Evolutionary conservation across 2,888 invertebrate genomes (phyloP).

Genomic region (Coenonympha arcania): DNA sequence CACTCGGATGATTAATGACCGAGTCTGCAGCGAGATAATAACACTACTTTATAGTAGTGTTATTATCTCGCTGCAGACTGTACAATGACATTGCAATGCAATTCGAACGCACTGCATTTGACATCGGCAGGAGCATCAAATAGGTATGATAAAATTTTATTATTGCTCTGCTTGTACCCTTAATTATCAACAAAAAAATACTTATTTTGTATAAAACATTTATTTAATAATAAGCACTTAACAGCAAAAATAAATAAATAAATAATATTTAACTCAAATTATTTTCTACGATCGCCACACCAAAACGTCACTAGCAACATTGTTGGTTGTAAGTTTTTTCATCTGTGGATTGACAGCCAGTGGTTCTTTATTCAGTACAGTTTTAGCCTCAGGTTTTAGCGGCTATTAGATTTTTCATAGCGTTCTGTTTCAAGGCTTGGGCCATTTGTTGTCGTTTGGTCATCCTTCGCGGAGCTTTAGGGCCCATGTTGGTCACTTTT

Average conservation of each 20-base stretch:
- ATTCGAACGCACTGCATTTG: no score
- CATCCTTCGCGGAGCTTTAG: constrained; percentile 21
- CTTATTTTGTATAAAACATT: neutral
- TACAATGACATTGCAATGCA: no score
- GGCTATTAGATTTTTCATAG: constrained; percentile 37
- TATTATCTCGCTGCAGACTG: no score
- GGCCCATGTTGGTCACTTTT: constrained; percentile 35
- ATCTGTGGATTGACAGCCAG: neutral
- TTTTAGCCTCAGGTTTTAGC: no score
- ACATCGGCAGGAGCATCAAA: no score
- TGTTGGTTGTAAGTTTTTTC: constrained; percentile 13
- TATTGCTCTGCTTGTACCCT: no score
- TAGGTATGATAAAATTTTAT: no score
- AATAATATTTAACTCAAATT: constrained; percentile 1
- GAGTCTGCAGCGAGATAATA: no score
- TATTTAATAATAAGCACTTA: neutral
- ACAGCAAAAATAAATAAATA: neutral
- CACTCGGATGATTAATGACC: no score
- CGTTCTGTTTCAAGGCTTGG: constrained; percentile 38
- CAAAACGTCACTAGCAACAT: constrained; percentile 13
- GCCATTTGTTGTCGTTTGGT: constrained; percentile 35
- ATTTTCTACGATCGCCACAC: neutral
- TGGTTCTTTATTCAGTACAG: constrained; percentile 14
- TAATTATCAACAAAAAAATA: neutral
- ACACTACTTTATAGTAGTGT: no score